Base-by-base conservation (phyloP, 2,113 vertebrate species). In the Xenopus laevis region DNA sequence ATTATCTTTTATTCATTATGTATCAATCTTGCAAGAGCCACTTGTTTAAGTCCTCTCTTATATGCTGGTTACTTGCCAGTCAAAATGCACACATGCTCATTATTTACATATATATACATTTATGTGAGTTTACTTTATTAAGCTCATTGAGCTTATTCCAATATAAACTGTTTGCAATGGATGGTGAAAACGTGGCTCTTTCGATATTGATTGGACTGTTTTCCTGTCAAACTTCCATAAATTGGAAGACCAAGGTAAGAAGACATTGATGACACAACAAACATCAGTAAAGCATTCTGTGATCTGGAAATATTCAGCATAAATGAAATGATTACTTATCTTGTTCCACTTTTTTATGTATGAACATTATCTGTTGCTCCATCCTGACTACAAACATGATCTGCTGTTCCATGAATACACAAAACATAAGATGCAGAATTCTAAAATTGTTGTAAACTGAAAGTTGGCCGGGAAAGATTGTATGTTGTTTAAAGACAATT, bases 81-180 rank as follows among this genome's bases (percentile, higher is more conserved):
- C 18, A 12, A 23, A 21, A 10, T 27, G 21, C 15, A 23, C 58
- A 60, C 33, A 40, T 40, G 33, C 33, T 40, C 33, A 40, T 40
- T 40, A 40, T 40, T 40, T 60, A 10, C 58, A 60, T 45, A 67
- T 67, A 13, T 50, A 50, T 7, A 50, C 13, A 50, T 67, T 67
- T 52, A 47, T 67, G 65, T 67, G n/a, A 13, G 18, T 46, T 46
- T 65, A 44, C 45, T 65, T 44, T 65, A 65, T n/a, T 18, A 46
- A 4, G 33, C 33, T 40, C 33, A 40, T 40, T 33, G 15, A 7
- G 13, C n/a, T 27, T 45, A 15, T n/a, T 50, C 21, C 45, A 23
- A 15, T 50, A 33, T 46, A 9, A 13, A 50, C 45, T 50, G 18
- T 65, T 65, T 21, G 16, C 6, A 46, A 16, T 65, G 15, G 40